Conservation (phyloP, 2,888 invertebrate species). For the Drosophila pseudotalamancana region DNA sequence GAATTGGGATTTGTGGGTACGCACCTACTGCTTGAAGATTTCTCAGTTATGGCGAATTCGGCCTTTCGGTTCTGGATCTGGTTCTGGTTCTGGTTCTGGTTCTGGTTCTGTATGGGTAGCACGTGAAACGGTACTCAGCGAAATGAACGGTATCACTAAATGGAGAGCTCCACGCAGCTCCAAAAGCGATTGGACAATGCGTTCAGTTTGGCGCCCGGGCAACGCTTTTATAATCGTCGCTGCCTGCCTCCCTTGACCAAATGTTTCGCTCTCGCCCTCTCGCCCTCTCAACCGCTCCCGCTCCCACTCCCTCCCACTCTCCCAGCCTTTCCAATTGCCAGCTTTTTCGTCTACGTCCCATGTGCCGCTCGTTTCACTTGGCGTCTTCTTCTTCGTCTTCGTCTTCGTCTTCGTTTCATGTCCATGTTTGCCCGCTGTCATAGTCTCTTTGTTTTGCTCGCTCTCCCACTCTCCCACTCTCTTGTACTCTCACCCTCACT, state of each 20-base stretch:
- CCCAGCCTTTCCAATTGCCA: background rate
- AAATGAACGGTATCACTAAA: constrained; percentile 55
- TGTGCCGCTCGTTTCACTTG: too few species aligned
- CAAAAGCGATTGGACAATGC: constrained; percentile 78
- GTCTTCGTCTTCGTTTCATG: constrained; percentile 1
- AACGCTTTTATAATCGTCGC: constrained; percentile 66
- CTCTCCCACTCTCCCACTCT: background rate
- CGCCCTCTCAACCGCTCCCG: background rate
- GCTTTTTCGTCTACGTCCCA: background rate
- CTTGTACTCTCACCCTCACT: background rate
- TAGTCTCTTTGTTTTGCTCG: constrained; percentile 38
- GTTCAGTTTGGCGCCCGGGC: constrained; percentile 61
- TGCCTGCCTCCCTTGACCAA: constrained; percentile 36
- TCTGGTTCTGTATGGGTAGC: constrained; percentile 24
- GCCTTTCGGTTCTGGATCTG: constrained; percentile 60
- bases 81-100: too few species aligned
- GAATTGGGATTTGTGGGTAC: constrained; percentile 29
- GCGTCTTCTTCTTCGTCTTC: background rate
- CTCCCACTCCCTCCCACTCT: background rate
- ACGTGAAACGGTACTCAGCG: constrained; percentile 54
- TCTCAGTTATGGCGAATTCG: constrained; percentile 87
- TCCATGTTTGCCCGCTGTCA: constrained; percentile 38
- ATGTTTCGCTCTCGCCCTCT: constrained; percentile 11
- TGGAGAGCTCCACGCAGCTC: constrained; percentile 77
- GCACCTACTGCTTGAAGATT: constrained; percentile 50